Base-by-base conservation (phyloP, 2,888 invertebrate species). In the Drosophila macrospina region DNA sequence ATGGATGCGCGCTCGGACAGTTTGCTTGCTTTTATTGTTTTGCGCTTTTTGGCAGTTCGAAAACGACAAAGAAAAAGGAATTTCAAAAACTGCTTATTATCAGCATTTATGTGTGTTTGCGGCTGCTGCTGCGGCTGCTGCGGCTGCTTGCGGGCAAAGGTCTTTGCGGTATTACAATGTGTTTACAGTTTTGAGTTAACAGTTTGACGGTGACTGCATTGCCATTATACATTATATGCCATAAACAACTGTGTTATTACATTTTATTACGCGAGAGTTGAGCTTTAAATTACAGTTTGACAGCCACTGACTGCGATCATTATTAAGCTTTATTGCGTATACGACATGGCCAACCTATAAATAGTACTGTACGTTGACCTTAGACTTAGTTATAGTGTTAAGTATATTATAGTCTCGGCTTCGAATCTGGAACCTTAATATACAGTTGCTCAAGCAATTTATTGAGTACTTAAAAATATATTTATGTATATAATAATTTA, bases 41-140 rank as follows among this genome's bases (percentile, higher is more conserved):
- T 66, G 66, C 51, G 50, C 32, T 67, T 78, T 71, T 69, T 68
- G 76, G 76, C 80, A 68, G 67, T 56, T 59, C 66, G 41, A 61
- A 64, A 69, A 51, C 61, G 54, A 26, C 50, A 64, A 67, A 67
- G 54, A 45, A 56, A 67, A 65, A 69, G 61, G 28, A 65, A 52
- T 44, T 41, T 30, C 47, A 70, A 83, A 78, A 84, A 73, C 85
- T 57, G 81, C 86, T 87, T 83, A 83, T 83, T 83, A 83, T 77
- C 79, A 59, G 65, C 69, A 52, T 81, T 76, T 81, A 82, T 81
- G 70, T 45, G 30, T 57, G 45, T 37, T 13, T 62, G 79, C 62
- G 48, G n/a, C 41, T 44, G 86, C 86, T 28, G n/a, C n/a, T n/a
- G n/a, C n/a, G n/a, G n/a, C n/a, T n/a, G n/a, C n/a, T 28, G 28